Evolutionary conservation across 2,113 vertebrate genomes (phyloP).

Genomic region (Porphyrio hochstetteri): DNA sequence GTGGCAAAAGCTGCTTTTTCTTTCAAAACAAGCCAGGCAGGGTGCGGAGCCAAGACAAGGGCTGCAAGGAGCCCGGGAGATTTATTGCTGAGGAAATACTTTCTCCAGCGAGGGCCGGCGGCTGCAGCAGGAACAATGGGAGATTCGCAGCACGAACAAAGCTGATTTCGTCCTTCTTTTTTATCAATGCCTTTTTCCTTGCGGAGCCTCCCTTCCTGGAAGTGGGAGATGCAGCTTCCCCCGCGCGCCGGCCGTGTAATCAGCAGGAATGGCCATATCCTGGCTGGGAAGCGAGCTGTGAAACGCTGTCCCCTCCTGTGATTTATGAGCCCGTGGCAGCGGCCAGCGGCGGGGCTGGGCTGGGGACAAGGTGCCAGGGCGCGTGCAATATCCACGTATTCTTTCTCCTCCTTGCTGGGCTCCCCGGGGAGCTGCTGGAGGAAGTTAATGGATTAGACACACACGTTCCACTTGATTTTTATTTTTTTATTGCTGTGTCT

Average conservation of each 20-base stretch:
- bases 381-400: slow-evolving; percentile 77
- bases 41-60: slow-evolving; percentile 63
- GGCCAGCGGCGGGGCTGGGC: slow-evolving; percentile 51
- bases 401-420: slow-evolving; percentile 61
- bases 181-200: slow-evolving; percentile 80
- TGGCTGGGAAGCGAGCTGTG: slow-evolving; percentile 78
- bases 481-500: slow-evolving; percentile 53
- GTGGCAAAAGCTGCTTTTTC: slow-evolving; percentile 32
- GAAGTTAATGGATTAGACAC: slow-evolving; percentile 62
- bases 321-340: slow-evolving; percentile 72
- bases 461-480: slow-evolving; percentile 41
- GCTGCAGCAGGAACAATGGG: slow-evolving; percentile 84
- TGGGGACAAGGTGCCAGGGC: slow-evolving; percentile 65
- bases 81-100: slow-evolving; percentile 87
- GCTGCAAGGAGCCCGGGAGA: slow-evolving; percentile 72
- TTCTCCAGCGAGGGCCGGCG: slow-evolving; percentile 55
- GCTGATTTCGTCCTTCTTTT: slow-evolving; percentile 70
- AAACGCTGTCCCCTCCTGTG: slow-evolving; percentile 76
- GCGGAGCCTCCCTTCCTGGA: slow-evolving; percentile 89
- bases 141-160: slow-evolving; percentile 76
- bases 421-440: slow-evolving; percentile 42
- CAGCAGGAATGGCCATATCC: slow-evolving; percentile 80
- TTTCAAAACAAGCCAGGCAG: slow-evolving; percentile 71
- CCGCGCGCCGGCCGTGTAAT: slow-evolving; percentile 69
- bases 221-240: slow-evolving; percentile 72